A percentile compares a stretch with the other conserved stretches of the same genome.
These are phyloP conservation scores for Melanaphis sacchari DNA, from an alignment of 1,140 invertebrate genomes.

Conservation along the genomic window DNA sequence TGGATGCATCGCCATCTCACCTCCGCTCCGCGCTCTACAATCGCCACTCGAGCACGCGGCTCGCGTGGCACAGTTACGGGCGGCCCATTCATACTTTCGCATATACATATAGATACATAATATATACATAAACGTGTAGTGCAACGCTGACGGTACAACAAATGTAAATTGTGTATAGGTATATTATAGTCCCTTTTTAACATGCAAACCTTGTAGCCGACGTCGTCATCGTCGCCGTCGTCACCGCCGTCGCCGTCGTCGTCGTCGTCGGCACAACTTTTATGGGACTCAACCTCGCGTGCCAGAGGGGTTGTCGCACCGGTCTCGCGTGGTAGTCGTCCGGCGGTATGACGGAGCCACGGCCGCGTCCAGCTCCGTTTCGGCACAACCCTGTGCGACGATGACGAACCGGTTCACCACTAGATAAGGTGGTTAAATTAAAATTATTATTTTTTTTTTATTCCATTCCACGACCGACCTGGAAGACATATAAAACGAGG, in stretches of 20 bases:
- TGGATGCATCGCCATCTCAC: background rate
- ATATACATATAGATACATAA: constrained; percentile 42
- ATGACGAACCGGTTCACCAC: background rate
- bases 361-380: background rate
- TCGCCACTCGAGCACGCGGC: constrained; percentile 15
- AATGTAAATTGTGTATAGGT: constrained; percentile 23
- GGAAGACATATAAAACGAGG: background rate
- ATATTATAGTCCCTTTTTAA: constrained; percentile 61
- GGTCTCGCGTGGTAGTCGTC: constrained; percentile 27
- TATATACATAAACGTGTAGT: background rate
- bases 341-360: background rate
- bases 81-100: constrained; percentile 62
- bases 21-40: background rate
- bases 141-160: background rate
- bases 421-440: background rate
- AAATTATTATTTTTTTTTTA: background rate
- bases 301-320: background rate
- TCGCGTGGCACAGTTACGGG: constrained; percentile 28
- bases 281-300: background rate
- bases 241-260: background rate
- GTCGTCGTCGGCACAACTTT: background rate
- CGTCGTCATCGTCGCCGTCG: constrained; percentile 33
- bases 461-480: background rate
- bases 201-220: constrained; percentile 61
- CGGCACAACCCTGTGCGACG: background rate